These are phyloP conservation scores for Corticium candelabrum DNA, from an alignment of 37 sponge, comb jelly and placozoan genomes.

Conservation along the genomic window DNA sequence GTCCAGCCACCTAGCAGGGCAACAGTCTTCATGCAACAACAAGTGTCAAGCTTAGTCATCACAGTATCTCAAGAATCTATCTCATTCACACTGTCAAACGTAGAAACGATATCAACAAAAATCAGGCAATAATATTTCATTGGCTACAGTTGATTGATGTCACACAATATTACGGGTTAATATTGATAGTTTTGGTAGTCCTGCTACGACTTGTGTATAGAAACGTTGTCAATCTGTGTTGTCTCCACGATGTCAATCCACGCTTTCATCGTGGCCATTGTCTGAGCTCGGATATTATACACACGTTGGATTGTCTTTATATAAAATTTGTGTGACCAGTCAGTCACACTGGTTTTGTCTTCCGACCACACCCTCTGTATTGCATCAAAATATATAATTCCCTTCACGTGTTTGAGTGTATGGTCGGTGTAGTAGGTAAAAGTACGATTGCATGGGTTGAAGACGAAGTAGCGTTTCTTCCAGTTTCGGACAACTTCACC, in stretches of 20 bases:
- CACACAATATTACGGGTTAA: too few relatives aligned
- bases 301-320: background rate
- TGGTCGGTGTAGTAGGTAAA: constrained; percentile 27
- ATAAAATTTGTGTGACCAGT: background rate
- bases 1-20: too few relatives aligned
- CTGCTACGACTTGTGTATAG: too few relatives aligned
- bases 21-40: too few relatives aligned
- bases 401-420: background rate
- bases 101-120: too few relatives aligned
- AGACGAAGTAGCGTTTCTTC: constrained; percentile 71
- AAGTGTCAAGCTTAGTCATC: too few relatives aligned
- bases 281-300: background rate
- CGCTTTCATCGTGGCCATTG: background rate
- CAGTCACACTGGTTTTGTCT: background rate
- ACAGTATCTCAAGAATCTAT: too few relatives aligned
- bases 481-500: constrained; percentile 73
- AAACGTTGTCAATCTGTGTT: background rate
- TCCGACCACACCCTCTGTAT: background rate
- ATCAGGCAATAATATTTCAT: too few relatives aligned
- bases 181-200: too few relatives aligned
- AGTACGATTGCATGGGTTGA: constrained; percentile 50
- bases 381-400: background rate
- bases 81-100: too few relatives aligned
- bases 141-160: too few relatives aligned
- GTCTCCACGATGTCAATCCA: background rate